phyloP scores from a whole-genome alignment of 2,797 vertebrate genomes.

The Erethizon dorsatum region DNA sequence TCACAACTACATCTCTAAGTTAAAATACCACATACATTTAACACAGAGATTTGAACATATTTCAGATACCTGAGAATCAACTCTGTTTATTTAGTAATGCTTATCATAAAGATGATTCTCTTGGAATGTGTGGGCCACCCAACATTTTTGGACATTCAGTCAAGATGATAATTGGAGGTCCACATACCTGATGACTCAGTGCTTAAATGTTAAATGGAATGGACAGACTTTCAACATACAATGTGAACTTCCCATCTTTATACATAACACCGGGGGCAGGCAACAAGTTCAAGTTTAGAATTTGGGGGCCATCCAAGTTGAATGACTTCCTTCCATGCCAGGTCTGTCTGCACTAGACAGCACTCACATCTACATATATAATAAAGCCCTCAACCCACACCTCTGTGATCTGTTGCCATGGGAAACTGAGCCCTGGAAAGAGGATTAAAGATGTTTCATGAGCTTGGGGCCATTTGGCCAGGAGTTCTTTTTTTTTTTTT shows the following conservation, averaged over 20 bases:
- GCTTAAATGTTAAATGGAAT: neutral
- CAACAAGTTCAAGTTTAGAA: neutral
- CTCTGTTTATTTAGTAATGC: neutral
- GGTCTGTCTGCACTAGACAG: neutral
- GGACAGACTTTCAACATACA: neutral
- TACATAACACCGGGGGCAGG: neutral
- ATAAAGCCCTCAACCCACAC: neutral
- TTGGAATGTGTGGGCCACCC: neutral
- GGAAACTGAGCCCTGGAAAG: neutral
- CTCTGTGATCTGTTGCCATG: neutral
- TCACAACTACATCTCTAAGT: neutral
- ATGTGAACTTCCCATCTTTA: neutral
- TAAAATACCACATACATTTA: neutral
- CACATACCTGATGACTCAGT: neutral
- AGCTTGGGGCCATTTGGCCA: neutral
- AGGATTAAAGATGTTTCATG: neutral
- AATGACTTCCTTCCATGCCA: neutral
- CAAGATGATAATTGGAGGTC: neutral
- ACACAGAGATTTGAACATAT: neutral
- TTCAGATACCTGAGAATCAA: neutral
- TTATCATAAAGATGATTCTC: neutral
- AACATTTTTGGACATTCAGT: neutral
- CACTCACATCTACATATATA: neutral
- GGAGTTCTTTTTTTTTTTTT: no score
- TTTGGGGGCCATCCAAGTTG: neutral